Conservation (phyloP, 2,888 invertebrate species). For the Nemapogon koenigi region DNA sequence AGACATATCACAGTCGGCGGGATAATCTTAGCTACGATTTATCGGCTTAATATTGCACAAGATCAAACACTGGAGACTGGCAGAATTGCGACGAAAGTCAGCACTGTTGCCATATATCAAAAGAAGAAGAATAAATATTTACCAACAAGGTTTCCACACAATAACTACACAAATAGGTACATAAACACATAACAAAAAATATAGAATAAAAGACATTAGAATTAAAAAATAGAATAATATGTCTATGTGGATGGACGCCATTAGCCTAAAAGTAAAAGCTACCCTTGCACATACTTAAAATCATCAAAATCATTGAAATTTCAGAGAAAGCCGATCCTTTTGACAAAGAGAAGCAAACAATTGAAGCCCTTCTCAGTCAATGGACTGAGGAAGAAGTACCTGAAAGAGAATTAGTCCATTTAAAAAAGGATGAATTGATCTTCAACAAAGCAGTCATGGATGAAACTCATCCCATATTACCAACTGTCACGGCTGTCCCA, state of each 20-base stretch:
- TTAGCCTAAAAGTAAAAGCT: background rate
- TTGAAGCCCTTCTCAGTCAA: constrained; percentile 49
- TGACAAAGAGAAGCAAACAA: constrained; percentile 45
- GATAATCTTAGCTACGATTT: too few species aligned
- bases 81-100: too few species aligned
- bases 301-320: constrained; percentile 6
- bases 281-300: background rate
- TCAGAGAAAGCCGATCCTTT: constrained; percentile 50
- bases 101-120: too few species aligned
- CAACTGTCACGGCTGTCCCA: constrained; percentile 39
- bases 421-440: constrained; percentile 27
- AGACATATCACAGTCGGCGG: too few species aligned
- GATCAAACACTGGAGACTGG: too few species aligned
- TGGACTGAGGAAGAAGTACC: constrained; percentile 56
- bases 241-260: background rate
- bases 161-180: too few species aligned
- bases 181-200: too few species aligned
- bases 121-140: too few species aligned
- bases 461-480: constrained; percentile 42
- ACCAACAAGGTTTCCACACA: too few species aligned
- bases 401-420: constrained; percentile 28
- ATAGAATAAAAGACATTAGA: too few species aligned
- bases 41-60: too few species aligned
- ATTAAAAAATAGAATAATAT: too few species aligned
- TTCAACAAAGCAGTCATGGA: constrained; percentile 48